Conservation (phyloP, 2,113 vertebrate species). For the Balaeniceps rex region DNA sequence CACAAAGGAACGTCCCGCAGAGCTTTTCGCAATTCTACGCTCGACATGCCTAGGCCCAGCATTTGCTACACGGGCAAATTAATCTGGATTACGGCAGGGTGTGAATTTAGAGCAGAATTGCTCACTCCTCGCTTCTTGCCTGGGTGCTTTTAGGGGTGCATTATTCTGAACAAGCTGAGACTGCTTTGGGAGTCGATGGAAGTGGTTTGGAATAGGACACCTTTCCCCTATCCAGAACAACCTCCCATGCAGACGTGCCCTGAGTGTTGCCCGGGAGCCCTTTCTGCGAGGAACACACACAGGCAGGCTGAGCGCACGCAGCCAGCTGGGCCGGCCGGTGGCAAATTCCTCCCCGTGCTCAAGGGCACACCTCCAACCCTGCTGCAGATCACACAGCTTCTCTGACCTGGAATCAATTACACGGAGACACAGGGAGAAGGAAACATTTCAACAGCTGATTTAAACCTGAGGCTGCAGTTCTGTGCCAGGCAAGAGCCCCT, state of each 20-base stretch:
- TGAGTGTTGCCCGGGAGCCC: background rate
- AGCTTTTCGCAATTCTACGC: background rate
- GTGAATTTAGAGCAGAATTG: background rate
- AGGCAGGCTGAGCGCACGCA: background rate
- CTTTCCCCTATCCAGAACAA: background rate
- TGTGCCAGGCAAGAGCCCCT: background rate
- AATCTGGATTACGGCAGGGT: background rate
- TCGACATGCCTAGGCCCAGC: background rate
- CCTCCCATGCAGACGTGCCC: background rate
- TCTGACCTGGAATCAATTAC: background rate
- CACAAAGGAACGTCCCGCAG: background rate
- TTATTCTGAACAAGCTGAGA: background rate
- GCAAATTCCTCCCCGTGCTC: background rate
- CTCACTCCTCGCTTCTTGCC: background rate
- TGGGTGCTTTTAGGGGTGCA: background rate
- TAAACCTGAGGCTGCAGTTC: background rate
- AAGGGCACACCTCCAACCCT: background rate
- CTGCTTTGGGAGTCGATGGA: background rate
- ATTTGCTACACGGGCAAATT: background rate
- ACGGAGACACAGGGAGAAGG: background rate
- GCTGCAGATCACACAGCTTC: background rate
- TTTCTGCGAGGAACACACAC: background rate
- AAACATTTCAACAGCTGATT: background rate
- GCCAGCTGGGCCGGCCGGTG: background rate
- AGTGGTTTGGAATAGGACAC: background rate